Base-by-base conservation (phyloP, 2,797 vertebrate species). In the Notamacropus eugenii region DNA sequence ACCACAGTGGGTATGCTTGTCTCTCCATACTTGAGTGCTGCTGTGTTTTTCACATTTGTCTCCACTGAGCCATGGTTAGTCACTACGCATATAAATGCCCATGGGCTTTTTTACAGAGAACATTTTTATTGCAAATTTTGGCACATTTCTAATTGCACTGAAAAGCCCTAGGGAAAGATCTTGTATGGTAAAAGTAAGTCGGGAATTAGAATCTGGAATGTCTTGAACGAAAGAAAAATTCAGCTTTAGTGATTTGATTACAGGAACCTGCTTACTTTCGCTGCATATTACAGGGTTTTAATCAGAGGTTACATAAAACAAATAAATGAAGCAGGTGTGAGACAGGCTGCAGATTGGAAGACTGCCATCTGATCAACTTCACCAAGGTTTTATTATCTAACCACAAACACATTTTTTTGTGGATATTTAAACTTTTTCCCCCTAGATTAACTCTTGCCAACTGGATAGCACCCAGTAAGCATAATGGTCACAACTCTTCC, bases 321-420 rank as follows among this genome's bases (percentile, higher is more conserved):
- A 98, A 98, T 54, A 97, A 95, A 97, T 31, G 96, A 97, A 98
- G 96, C 98, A 98, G 98, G 97, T 98, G 98, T 82, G 54, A 96
- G 94, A 95, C 96, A 97, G 97, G 74, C 95, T 97, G 96, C 93
- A 55, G 52, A 92, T 56, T 98, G 98, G 97, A 97, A 96, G 96
- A 57, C 58, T 34, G 97, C 97, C 98, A 98, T 94, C 46, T 95
- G 97, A 98, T 98, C 97, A 97, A 82, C 95, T 95, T 96, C 95
- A 98, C 96, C 96, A 97, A 97, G 96, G 96, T 95, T 98, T 98
- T 98, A 98, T 98, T 98, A 98, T 98, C 98, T 98, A 98, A 98
- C 97, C 16, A 55, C 98, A 98, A 98, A 98, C 98, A 98, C 98
- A 98, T 46, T 46, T 98, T 98, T 74, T 98, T 98, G 98, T 97